Base-by-base conservation (phyloP, 2,797 vertebrate species). In the Gymnodraco acuticeps region DNA sequence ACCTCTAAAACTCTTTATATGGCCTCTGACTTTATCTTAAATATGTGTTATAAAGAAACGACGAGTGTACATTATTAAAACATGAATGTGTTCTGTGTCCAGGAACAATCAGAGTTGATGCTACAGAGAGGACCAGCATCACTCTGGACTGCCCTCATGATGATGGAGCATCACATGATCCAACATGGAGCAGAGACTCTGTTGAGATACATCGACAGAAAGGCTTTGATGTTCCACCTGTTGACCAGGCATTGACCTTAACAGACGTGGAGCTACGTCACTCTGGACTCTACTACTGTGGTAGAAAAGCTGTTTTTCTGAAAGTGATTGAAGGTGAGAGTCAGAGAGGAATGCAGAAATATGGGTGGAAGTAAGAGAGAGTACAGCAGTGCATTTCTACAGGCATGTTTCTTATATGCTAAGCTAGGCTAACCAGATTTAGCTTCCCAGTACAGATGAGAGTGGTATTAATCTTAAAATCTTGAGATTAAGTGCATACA, bases 241-340 rank as follows among this genome's bases (percentile, higher is more conserved):
- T 2, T 4, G 0, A 23, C 17, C n/a, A 31, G 43, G 27, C 8
- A 2, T 10, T 77, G 74, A 70, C 3, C 1, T 17, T 71, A 16
- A 0, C 0, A n/a, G 0, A 0, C 0, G 0, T 70, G 38, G 0
- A 14, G 17, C 51, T 9, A 7, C 0, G 0, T 2, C 0, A 64
- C 38, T 27, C 60, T 41, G 66, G 60, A 52, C 60, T 77, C 38
- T 64, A 70, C 53, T 23, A 2, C 73, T 75, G 53, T 52, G 3
- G 23, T 19, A 66, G 46, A 46, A 52, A 41, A n/a, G 66, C 52
- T 47, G 9, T 2, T 0, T 64, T 64, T 17, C 53, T 70, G 60
- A 23, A 2, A 5, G 66, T 76, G 65, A 70, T 0, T 9, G 3
- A 15, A 76, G 60, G 59, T 33, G 45, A 69, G 60, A 56, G 0